Evolutionary conservation across 92 coral and sea anemone species (phyloP).

Genomic region (Heliopora coerulea): DNA sequence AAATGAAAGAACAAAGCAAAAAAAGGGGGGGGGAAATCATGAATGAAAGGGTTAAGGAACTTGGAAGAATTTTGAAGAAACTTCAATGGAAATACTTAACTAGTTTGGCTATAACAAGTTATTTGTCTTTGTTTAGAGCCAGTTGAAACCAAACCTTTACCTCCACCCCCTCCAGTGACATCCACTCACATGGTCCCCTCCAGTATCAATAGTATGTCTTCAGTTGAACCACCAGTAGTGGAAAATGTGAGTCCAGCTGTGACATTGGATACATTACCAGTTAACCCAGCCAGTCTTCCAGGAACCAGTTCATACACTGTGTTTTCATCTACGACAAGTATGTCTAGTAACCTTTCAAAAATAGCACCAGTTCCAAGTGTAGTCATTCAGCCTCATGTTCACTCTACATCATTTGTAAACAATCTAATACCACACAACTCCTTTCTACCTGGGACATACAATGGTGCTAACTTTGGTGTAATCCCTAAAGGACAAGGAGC

Average conservation of each 20-base stretch:
- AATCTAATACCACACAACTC: conserved; percentile 44
- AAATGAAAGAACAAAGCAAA: too few relatives aligned
- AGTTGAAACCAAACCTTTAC: too few relatives aligned
- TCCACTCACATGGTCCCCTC: too few relatives aligned
- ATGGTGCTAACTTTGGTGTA: not conserved
- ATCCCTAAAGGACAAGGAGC: not conserved
- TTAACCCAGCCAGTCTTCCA: not conserved
- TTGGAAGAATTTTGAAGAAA: too few relatives aligned
- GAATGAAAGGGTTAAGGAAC: too few relatives aligned
- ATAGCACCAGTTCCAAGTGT: not conserved
- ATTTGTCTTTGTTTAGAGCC: too few relatives aligned
- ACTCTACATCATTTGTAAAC: not conserved
- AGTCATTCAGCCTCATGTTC: not conserved
- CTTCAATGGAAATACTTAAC: too few relatives aligned
- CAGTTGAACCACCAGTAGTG: conserved; percentile 40
- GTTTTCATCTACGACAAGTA: not conserved
- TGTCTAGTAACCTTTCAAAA: not conserved
- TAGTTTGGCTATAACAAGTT: too few relatives aligned
- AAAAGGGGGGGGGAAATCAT: too few relatives aligned
- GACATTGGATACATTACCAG: conserved; percentile 38
- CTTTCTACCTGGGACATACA: conserved; percentile 62
- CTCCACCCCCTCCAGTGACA: too few relatives aligned
- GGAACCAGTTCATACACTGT: conserved; percentile 1
- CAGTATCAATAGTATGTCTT: too few relatives aligned
- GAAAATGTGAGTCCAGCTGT: conserved; percentile 96